These are phyloP conservation scores for Colostygia pectinataria DNA, from an alignment of 2,888 invertebrate species.

Conservation along the genomic window DNA sequence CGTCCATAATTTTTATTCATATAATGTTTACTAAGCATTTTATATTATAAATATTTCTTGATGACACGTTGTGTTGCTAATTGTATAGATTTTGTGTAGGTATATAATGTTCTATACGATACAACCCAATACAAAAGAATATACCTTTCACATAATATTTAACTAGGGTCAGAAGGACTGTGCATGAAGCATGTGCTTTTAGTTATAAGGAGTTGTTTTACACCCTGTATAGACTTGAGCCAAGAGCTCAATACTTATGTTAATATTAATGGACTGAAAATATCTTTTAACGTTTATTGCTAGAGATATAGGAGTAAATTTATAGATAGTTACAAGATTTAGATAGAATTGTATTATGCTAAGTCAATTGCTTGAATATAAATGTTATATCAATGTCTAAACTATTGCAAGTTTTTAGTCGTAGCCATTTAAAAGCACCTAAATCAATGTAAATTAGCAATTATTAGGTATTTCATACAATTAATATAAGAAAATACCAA, in stretches of 20 bases:
- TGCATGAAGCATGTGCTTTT: too few relatives aligned
- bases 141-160: too few relatives aligned
- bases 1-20: too few relatives aligned
- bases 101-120: too few relatives aligned
- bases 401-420: not conserved
- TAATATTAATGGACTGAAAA: constrained; percentile 30
- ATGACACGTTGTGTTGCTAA: too few relatives aligned
- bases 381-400: not conserved
- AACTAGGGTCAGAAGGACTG: too few relatives aligned
- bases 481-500: not conserved
- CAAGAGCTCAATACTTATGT: constrained; percentile 25
- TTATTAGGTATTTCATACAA: constrained; percentile 1
- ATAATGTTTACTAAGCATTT: too few relatives aligned
- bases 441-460: not conserved
- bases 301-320: constrained; percentile 31
- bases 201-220: too few relatives aligned
- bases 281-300: constrained; percentile 32
- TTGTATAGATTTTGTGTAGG: too few relatives aligned
- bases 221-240: constrained; percentile 1
- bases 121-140: too few relatives aligned
- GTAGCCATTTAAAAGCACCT: not conserved
- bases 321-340: constrained; percentile 27
- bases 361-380: constrained; percentile 18
- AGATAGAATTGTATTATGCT: constrained; percentile 19
- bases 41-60: too few relatives aligned